These are phyloP conservation scores for Drosophila fulvimacula DNA, from an alignment of 2,888 invertebrate species.

Conservation along the genomic window DNA sequence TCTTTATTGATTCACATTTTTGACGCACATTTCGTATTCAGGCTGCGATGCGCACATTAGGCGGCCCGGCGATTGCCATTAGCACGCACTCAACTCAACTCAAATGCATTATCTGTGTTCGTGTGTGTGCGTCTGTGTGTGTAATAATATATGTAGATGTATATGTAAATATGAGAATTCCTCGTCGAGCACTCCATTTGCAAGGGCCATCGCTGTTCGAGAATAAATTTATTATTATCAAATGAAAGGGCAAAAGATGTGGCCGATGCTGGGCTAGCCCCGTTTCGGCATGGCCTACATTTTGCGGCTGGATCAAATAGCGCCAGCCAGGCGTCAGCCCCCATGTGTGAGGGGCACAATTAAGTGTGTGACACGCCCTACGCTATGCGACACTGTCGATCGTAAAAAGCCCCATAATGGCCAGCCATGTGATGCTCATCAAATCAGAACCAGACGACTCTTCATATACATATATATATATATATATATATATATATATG, in stretches of 20 bases:
- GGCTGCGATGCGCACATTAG: constrained; percentile 37
- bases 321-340: constrained; percentile 41
- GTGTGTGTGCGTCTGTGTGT: background rate
- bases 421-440: constrained; percentile 42
- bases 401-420: constrained; percentile 51
- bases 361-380: constrained; percentile 43
- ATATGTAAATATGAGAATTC: constrained; percentile 31
- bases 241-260: constrained; percentile 34
- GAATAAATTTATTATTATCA: constrained; percentile 47
- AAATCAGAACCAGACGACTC: constrained; percentile 48
- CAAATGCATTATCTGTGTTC: constrained; percentile 24
- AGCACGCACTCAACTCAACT: constrained; percentile 64
- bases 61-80: constrained; percentile 52
- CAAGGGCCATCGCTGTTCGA: constrained; percentile 28
- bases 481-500: background rate
- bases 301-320: constrained; percentile 11
- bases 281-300: constrained; percentile 15
- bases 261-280: constrained; percentile 8
- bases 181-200: constrained; percentile 37
- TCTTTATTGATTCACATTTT: constrained; percentile 31
- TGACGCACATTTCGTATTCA: constrained; percentile 40
- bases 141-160: constrained; percentile 16
- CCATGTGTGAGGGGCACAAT: constrained; percentile 39
- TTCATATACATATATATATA: too few relatives aligned
- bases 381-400: constrained; percentile 28